These are phyloP conservation scores for Congeria kusceri DNA, from an alignment of 2,888 invertebrate species.

Conservation along the genomic window DNA sequence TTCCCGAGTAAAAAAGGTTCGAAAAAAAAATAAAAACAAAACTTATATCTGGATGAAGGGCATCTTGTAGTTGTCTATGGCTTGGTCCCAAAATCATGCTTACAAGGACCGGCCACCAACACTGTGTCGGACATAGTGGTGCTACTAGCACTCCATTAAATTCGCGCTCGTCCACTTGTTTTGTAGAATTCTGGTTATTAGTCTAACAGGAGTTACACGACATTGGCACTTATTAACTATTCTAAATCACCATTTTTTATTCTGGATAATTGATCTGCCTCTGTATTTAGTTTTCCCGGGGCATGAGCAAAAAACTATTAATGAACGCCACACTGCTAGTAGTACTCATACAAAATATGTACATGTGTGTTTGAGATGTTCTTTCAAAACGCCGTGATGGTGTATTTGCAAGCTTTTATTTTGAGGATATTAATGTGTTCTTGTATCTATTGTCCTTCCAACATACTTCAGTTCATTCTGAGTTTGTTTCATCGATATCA, in stretches of 20 bases:
- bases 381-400: conserved; percentile 6
- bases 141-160: conserved; percentile 19
- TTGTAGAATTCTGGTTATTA: conserved; percentile 13
- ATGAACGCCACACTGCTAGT: not conserved
- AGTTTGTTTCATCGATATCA: not conserved
- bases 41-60: not conserved
- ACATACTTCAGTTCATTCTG: not conserved
- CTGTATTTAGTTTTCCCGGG: too few species aligned
- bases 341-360: not conserved
- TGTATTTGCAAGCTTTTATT: conserved; percentile 39
- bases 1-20: not conserved
- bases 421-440: conserved; percentile 30
- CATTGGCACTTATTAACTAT: too few species aligned
- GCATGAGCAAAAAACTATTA: not conserved
- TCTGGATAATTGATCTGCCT: too few species aligned
- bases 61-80: conserved; percentile 12
- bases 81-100: too few species aligned
- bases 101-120: too few species aligned
- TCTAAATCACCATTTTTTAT: too few species aligned
- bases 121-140: conserved; percentile 41
- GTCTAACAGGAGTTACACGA: conserved; percentile 31
- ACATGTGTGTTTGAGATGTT: not conserved
- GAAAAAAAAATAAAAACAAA: not conserved
- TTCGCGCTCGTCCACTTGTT: conserved; percentile 18
- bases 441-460: not conserved